These are phyloP conservation scores for Leucophora obtusa DNA, from an alignment of 2,888 invertebrate genomes.

Conservation along the genomic window DNA sequence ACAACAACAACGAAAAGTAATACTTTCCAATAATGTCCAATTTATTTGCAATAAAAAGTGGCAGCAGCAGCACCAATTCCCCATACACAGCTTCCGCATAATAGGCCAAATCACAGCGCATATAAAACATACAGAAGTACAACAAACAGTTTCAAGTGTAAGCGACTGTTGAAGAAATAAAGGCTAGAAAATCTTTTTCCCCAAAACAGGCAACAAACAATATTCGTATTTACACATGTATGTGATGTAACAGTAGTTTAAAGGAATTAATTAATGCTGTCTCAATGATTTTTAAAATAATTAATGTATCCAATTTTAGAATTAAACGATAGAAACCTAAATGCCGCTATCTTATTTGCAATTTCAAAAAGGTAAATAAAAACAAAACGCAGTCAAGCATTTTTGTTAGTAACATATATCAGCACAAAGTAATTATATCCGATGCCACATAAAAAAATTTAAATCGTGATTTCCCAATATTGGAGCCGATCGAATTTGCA, in stretches of 20 bases:
- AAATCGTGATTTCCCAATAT: no score
- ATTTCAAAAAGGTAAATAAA: no score
- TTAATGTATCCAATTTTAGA: no score
- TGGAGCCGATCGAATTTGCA: no score
- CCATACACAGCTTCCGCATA: slow-evolving; percentile 53
- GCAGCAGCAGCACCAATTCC: slow-evolving; percentile 3
- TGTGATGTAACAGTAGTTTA: background rate
- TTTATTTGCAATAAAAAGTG: slow-evolving; percentile 53
- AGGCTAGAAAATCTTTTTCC: slow-evolving; percentile 22
- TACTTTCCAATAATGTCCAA: slow-evolving; percentile 62
- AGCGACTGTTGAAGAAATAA: slow-evolving; percentile 27
- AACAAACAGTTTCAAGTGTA: slow-evolving; percentile 19
- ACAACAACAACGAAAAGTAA: background rate
- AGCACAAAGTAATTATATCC: no score
- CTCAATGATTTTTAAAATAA: no score
- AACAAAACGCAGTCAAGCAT: no score
- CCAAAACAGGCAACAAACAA: background rate
- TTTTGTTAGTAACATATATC: no score
- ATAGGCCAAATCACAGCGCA: slow-evolving; percentile 14
- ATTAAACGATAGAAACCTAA: no score
- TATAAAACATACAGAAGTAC: no score
- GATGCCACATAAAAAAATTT: no score
- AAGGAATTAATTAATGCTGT: background rate
- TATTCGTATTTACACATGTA: background rate
- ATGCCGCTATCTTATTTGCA: no score